Evolutionary conservation across 1,140 invertebrate genomes (phyloP).

Genomic region (Bilobella aurantiaca): DNA sequence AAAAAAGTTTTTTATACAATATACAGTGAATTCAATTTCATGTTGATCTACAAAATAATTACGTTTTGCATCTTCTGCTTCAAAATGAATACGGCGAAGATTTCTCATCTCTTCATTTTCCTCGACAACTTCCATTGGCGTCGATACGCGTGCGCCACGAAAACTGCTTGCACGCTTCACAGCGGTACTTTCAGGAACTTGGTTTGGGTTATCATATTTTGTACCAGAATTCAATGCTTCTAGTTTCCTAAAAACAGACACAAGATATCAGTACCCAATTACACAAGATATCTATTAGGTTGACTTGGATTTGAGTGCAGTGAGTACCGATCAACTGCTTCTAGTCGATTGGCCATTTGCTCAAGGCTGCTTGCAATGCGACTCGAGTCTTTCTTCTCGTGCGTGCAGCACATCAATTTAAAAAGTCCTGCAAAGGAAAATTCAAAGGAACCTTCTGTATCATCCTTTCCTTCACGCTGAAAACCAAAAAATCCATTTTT

Average conservation of each 20-base stretch:
- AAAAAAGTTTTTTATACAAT: too few species aligned
- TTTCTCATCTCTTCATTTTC: neutral
- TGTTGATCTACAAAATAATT: neutral
- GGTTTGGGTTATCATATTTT: too few species aligned
- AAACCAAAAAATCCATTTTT: slow-evolving; percentile 25
- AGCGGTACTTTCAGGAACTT: too few species aligned
- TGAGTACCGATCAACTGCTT: slow-evolving; percentile 35
- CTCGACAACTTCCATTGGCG: neutral
- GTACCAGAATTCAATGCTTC: neutral
- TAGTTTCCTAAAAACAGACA: neutral
- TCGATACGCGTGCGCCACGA: too few species aligned
- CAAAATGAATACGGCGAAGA: neutral
- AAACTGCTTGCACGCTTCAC: neutral
- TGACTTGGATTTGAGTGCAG: neutral
- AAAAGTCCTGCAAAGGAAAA: slow-evolving; percentile 42
- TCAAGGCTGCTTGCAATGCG: slow-evolving; percentile 39
- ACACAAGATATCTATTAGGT: neutral
- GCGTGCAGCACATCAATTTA: slow-evolving; percentile 42
- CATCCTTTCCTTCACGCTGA: slow-evolving; percentile 23
- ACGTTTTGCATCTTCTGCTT: neutral
- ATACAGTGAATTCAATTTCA: neutral
- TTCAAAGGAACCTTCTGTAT: slow-evolving; percentile 42
- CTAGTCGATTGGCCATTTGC: slow-evolving; percentile 36
- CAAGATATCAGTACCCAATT: neutral
- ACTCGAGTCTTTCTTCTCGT: slow-evolving; percentile 39